Base-by-base conservation (phyloP, 2,888 invertebrate species). In the Diplazon laetatorius region DNA sequence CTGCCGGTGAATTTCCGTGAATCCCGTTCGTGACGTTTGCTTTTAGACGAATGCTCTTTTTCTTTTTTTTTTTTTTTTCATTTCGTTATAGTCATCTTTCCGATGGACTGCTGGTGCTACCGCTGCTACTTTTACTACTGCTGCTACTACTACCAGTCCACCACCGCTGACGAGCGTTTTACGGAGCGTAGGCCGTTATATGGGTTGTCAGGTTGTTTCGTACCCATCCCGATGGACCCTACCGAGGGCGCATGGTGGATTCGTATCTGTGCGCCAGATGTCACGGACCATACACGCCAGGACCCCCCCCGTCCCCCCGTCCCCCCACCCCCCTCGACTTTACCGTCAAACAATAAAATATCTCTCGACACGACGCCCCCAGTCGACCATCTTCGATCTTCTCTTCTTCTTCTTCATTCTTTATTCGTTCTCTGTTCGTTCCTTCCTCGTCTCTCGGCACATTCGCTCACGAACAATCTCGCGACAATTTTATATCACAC, bases 221-320 rank as follows among this genome's bases (percentile, higher is more conserved):
- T 50, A 50, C 39, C 9, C 37, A 37, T 12, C 65, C n/a, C 20
- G 37, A 65, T 50, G 48, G 46, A 37, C 25, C 14, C 52, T 16
- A 52, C 35, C 66, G 52, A 22, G 25, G n/a, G 14, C 18, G 18
- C n/a, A 44, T 48, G 25, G 78, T 57, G 76, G 68, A 72, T 63
- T 44, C 75, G 78, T 77, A 85, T 87, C 87, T 87, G 87, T 79
- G 76, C 78, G 74, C 87, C 87, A 88, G 88, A 88, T 88, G 88
- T 88, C 80, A 25, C 44, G 46, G 30, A 66, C 62, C 35, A 25
- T 46, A 44, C 37, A 62, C n/a, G n/a, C n/a, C n/a, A 65, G 46
- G 63, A 77, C 77, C 60, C 48, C 63, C 71, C 62, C 62, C 71
- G 16, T 68, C 35, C 30, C 59, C 52, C 9, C 50, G 59, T 52